phyloP scores from a whole-genome alignment of 2,113 vertebrate genomes.

The Tyrannus savana region DNA sequence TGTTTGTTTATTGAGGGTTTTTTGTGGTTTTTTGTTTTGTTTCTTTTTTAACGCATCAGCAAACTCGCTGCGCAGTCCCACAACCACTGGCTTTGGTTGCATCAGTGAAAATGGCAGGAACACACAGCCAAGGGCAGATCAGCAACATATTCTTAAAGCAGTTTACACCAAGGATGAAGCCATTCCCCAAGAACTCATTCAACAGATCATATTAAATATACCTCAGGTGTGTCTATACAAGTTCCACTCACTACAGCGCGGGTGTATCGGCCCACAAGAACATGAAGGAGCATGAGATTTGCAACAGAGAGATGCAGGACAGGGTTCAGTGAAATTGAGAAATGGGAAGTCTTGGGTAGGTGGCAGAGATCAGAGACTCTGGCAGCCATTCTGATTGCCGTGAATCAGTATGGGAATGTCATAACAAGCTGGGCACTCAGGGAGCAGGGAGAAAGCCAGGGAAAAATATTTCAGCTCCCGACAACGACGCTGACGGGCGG shows the following conservation, averaged over 20 bases:
- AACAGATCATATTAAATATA: not conserved
- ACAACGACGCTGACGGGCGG: fast-evolving
- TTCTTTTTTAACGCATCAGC: not conserved
- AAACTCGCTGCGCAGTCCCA: fast-evolving
- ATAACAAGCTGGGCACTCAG: fast-evolving
- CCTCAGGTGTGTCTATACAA: not conserved
- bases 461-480: not conserved
- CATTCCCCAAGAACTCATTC: not conserved
- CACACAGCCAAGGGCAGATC: not conserved
- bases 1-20: too few species aligned
- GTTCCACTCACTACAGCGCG: not conserved
- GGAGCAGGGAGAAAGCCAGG: not conserved
- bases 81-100: fast-evolving
- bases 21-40: not conserved
- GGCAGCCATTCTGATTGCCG: not conserved
- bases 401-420: fast-evolving
- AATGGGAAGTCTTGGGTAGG: not conserved
- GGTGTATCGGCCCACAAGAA: not conserved
- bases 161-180: not conserved
- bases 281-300: not conserved
- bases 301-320: not conserved
- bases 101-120: not conserved
- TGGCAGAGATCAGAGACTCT: not conserved
- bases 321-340: not conserved
- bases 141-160: not conserved